Percentiles rank a stretch among this genome's conserved stretches.
Conservation (phyloP, 2,797 vertebrate species). For the Falco peregrinus region DNA sequence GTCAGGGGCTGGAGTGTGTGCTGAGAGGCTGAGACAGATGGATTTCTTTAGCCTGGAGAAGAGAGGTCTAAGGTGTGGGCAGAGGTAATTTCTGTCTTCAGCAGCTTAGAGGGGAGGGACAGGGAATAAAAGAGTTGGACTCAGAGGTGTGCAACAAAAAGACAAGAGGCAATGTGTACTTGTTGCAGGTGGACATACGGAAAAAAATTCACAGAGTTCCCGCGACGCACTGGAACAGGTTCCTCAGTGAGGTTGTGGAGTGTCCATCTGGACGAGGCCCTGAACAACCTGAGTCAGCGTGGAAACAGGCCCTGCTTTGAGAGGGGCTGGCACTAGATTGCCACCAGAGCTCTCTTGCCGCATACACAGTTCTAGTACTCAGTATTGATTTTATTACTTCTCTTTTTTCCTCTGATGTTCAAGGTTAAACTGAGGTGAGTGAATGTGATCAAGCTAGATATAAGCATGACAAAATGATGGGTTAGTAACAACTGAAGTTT, state of each 20-base stretch:
- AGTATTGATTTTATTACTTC: neutral
- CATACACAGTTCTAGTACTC: neutral
- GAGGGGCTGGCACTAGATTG: neutral
- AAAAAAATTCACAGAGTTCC: neutral
- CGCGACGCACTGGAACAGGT: rapidly evolving
- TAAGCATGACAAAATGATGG: neutral
- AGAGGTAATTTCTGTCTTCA: neutral
- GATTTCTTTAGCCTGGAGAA: neutral
- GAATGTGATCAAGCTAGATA: neutral
- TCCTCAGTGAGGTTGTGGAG: neutral
- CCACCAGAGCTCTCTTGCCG: neutral
- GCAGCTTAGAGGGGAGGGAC: neutral
- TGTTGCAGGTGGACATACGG: neutral
- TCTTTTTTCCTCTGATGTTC: neutral
- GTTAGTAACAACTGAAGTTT: neutral
- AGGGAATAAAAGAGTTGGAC: neutral
- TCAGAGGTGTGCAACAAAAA: neutral
- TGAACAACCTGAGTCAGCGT: neutral
- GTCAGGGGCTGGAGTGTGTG: neutral
- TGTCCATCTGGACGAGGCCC: neutral
- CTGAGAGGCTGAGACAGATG: neutral
- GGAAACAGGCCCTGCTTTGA: neutral
- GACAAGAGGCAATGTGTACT: neutral
- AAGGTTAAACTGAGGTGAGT: neutral
- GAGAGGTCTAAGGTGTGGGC: neutral